Evolutionary conservation across 2,888 invertebrate genomes (phyloP).

Genomic region (Macrophya annulata): DNA sequence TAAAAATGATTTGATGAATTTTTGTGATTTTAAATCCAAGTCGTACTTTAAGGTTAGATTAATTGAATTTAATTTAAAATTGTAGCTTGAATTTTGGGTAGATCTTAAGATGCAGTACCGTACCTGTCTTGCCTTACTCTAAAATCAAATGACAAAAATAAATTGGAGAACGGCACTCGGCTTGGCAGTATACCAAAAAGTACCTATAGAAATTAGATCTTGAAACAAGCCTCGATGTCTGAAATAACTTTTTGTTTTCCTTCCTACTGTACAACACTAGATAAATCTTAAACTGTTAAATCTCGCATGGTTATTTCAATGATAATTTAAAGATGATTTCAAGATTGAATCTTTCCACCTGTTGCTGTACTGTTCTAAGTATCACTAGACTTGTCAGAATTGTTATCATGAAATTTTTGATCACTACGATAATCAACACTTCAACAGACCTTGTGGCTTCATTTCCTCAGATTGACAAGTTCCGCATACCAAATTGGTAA

Average conservation of each 20-base stretch:
- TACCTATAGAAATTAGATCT: constrained; percentile 13
- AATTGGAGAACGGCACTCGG: constrained; percentile 17
- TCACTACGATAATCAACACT: not conserved
- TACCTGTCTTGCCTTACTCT: not conserved
- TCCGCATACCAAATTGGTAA: constrained; percentile 11
- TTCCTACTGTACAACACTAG: not conserved
- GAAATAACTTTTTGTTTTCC: constrained; percentile 15
- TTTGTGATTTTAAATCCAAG: no score
- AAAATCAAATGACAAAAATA: constrained; percentile 41
- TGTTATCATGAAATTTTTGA: not conserved
- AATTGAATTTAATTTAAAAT: not conserved
- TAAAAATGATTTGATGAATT: not conserved
- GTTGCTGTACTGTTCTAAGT: no score
- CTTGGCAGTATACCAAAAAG: constrained; percentile 37
- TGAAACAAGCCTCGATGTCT: constrained; percentile 1
- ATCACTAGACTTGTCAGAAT: not conserved
- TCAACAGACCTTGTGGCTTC: constrained; percentile 31
- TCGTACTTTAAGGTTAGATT: not conserved
- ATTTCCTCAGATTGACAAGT: constrained; percentile 45
- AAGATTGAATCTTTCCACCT: not conserved
- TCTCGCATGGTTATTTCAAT: not conserved
- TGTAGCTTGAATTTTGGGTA: not conserved
- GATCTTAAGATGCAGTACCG: not conserved
- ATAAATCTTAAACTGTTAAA: not conserved
- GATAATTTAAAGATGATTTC: not conserved